Evolutionary conservation across 2,888 invertebrate species (phyloP), one percentile per base, ranked within the genome.

Genomic region (Drosophila monieri): DNA sequence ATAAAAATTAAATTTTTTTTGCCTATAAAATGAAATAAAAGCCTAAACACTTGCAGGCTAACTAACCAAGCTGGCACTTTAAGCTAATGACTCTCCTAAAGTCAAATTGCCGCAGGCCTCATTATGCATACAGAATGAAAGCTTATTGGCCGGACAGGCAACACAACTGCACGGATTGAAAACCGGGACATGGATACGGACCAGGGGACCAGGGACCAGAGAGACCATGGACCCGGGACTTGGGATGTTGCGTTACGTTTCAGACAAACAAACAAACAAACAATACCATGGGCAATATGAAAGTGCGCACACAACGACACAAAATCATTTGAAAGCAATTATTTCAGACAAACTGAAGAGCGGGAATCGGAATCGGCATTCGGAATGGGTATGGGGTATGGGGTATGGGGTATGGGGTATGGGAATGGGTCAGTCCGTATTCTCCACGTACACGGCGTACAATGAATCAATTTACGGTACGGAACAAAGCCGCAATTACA

Each of bases 381-480:
- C 27, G 27, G 27, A 27, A 27, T 27, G 35, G 1, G 23, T 0
- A 10, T 14, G 47, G 43, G 18, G 18, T 18, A 18, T 18, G 18
- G 2, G 18, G 14, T 25, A 27, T 27, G 32, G 21, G 0, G 21
- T 21, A 21, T 21, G 21, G 21, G 30, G 47, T 1, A 32, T 35
- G 51, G 58, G 52, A 68, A 27, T 35, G 52, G 62, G 56, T 56
- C 46, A 48, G 66, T 58, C 49, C 60, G 57, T 35, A 14, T 69
- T 52, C 71, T 64, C 49, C 64, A 72, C 60, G 72, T 27, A 3
- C 71, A 76, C 76, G 81, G 69, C 74, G 77, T 74, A 86, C 84
- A 87, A 84, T 84, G 84, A 84, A 87, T 84, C 87, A 84, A 84
- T 84, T 84, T 87, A 87, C 85, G 78, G 85, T 79, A 87, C 87